phyloP scores from a whole-genome alignment of 2,888 invertebrate genomes.

The Leptinotarsa peninsularis region DNA sequence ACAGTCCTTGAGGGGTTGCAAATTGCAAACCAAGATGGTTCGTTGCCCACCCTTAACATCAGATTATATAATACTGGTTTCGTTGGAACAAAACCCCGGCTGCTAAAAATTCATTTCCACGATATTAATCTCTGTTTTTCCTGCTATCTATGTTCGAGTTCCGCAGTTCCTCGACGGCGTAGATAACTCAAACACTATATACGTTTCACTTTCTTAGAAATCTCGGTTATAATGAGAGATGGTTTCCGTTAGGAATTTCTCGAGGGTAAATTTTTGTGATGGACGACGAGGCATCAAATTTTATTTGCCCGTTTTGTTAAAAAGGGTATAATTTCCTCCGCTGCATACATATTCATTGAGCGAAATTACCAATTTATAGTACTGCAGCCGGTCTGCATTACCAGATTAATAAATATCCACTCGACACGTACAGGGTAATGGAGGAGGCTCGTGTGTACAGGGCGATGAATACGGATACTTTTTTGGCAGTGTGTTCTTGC shows the following conservation, averaged over 20 bases:
- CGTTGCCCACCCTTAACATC: no score
- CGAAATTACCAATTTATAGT: slow-evolving; percentile 42
- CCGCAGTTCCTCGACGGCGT: slow-evolving; percentile 4
- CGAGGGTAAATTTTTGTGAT: slow-evolving; percentile 46
- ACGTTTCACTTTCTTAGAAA: slow-evolving; percentile 52
- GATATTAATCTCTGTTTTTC: slow-evolving; percentile 12
- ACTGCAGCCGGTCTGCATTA: slow-evolving; percentile 33
- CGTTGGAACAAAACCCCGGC: background rate
- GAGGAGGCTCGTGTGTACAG: background rate
- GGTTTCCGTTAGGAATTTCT: slow-evolving; percentile 48
- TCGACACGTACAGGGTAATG: slow-evolving; percentile 16
- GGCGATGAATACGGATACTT: background rate
- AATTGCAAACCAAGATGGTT: no score
- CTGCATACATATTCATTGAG: slow-evolving; percentile 49
- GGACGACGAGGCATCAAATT: slow-evolving; percentile 46
- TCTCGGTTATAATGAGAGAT: slow-evolving; percentile 45
- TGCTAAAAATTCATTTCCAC: slow-evolving; percentile 10
- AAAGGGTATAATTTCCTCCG: slow-evolving; percentile 48
- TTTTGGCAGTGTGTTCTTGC: no score
- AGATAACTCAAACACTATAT: slow-evolving; percentile 42
- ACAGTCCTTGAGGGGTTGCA: no score
- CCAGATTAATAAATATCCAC: slow-evolving; percentile 23
- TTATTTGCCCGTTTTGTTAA: slow-evolving; percentile 49
- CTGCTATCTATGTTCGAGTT: slow-evolving; percentile 12
- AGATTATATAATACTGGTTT: background rate